Conservation (phyloP, 2,113 vertebrate species). For the Ancistrus triradiatus region DNA sequence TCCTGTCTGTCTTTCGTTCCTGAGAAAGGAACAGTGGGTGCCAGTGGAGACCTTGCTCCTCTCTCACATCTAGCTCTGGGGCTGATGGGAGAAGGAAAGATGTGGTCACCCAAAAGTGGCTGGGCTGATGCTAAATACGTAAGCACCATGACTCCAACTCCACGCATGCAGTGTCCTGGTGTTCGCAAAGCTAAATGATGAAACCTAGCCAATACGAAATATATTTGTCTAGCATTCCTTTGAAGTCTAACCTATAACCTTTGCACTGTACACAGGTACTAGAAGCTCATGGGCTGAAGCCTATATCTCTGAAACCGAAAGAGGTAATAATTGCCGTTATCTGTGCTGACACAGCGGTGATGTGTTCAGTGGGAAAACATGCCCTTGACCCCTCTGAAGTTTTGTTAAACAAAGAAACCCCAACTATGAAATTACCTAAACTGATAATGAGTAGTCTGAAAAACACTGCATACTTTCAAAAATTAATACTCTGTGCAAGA, state of each 20-base stretch:
- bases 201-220: constrained; percentile 10
- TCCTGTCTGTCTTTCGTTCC: constrained; percentile 95
- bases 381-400: constrained; percentile 19
- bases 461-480: background rate
- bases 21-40: constrained; percentile 95
- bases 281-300: constrained; percentile 90
- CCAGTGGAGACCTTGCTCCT: constrained; percentile 94
- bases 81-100: constrained; percentile 95
- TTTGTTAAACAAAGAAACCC: constrained; percentile 9
- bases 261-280: constrained; percentile 76
- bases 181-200: constrained; percentile 1
- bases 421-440: background rate
- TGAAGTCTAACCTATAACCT: constrained; percentile 52
- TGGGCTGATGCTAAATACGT: constrained; percentile 99
- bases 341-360: constrained; percentile 26
- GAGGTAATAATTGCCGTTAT: constrained; percentile 74
- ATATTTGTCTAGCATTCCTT: constrained; percentile 25
- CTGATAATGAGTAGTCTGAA: background rate
- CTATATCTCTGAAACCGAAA: constrained; percentile 89
- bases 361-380: constrained; percentile 1
- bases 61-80: constrained; percentile 94
- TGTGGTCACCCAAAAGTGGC: constrained; percentile 98
- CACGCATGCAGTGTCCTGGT: background rate
- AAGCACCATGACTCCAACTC: constrained; percentile 52
- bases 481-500: too few species aligned